These are phyloP conservation scores for Atherinosoma microstoma DNA, from an alignment of 2,797 vertebrate genomes.

Conservation along the genomic window DNA sequence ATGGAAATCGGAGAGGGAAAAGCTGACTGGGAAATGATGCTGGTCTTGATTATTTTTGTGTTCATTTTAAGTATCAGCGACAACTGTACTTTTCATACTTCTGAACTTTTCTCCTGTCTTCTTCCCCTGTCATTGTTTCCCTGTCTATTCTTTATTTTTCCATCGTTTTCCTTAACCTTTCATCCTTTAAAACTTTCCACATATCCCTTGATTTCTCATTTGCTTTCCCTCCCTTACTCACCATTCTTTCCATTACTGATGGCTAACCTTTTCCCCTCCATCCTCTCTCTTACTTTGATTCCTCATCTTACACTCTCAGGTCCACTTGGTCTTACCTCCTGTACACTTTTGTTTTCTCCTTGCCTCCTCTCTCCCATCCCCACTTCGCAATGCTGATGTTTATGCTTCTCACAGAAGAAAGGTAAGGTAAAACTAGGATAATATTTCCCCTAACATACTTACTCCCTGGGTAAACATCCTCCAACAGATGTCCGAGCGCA, in stretches of 20 bases:
- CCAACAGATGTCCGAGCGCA: slow-evolving; percentile 79
- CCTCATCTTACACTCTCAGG: slow-evolving; percentile 19
- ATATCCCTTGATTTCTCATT: not conserved
- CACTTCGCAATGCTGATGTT: slow-evolving; percentile 67
- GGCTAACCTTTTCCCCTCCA: not conserved
- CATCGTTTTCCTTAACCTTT: no score
- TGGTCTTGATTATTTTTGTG: slow-evolving; percentile 11
- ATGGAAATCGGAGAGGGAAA: not conserved
- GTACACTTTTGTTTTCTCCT: slow-evolving; percentile 17
- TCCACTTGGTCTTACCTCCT: slow-evolving; percentile 17
- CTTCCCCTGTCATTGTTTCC: not conserved
- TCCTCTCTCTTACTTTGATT: slow-evolving; percentile 2
- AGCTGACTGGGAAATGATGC: not conserved
- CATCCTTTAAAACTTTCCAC: not conserved
- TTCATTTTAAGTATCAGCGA: no score
- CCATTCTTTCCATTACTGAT: not conserved
- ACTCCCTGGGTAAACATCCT: slow-evolving; percentile 83
- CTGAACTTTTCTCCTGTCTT: slow-evolving; percentile 10
- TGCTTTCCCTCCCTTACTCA: not conserved
- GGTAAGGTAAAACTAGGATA: slow-evolving; percentile 84
- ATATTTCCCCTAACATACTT: slow-evolving; percentile 84
- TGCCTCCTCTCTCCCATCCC: slow-evolving; percentile 42
- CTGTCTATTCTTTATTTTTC: not conserved
- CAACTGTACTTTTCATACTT: slow-evolving; percentile 8
- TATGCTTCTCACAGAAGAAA: slow-evolving; percentile 78